Conservation (phyloP, 1,140 invertebrate genomes). For the Drosophila novamexicana region DNA sequence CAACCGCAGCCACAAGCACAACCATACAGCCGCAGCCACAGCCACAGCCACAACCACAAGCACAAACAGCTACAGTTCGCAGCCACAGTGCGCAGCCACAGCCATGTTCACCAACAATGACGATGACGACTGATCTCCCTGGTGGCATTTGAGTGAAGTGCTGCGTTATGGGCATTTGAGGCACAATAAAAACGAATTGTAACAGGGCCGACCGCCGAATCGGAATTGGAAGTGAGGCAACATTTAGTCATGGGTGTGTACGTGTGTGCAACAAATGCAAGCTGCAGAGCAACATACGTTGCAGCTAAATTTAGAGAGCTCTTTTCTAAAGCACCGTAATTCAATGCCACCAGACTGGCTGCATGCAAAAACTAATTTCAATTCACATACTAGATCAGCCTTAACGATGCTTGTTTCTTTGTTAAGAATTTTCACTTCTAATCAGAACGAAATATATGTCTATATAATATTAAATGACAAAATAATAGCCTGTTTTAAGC, state of each 20-base stretch:
- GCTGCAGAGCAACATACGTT: not conserved
- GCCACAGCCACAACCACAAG: constrained; percentile 1
- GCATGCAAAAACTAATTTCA: too few relatives aligned
- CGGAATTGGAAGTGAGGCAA: not conserved
- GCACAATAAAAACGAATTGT: constrained; percentile 9
- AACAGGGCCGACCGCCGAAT: not conserved
- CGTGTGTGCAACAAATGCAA: not conserved
- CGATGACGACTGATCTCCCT: constrained; percentile 30
- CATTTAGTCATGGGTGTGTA: not conserved
- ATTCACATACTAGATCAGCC: too few relatives aligned
- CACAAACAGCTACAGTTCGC: constrained; percentile 11
- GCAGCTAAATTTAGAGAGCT: not conserved
- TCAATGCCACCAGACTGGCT: too few relatives aligned
- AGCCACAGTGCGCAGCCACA: constrained; percentile 5
- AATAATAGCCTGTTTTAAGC: too few relatives aligned
- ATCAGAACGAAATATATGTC: too few relatives aligned
- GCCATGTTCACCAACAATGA: constrained; percentile 4
- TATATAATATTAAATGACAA: too few relatives aligned
- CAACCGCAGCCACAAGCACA: constrained; percentile 24
- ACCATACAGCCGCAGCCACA: not conserved
- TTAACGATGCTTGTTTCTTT: too few relatives aligned
- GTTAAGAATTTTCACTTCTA: too few relatives aligned
- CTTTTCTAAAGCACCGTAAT: too few relatives aligned
- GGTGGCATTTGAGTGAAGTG: constrained; percentile 39
- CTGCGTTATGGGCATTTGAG: constrained; percentile 10